Base-by-base conservation (phyloP, 2,113 vertebrate genomes). In the Lepidothrix coronata region DNA sequence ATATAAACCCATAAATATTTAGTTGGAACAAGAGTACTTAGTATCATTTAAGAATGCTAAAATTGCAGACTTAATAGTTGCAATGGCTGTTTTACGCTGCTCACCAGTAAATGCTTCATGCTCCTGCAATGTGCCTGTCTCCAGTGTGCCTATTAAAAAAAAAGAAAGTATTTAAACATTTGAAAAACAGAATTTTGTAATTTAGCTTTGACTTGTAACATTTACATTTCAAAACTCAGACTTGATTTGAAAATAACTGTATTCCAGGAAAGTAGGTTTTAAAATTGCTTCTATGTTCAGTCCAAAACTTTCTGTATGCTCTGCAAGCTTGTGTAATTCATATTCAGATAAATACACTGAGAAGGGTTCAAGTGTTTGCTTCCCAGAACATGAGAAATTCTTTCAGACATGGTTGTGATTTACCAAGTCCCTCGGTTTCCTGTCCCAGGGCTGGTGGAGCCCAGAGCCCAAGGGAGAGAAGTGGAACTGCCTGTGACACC, bases 181-280 rank as follows among this genome's bases (percentile, higher is more conserved):
- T 66, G 52, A 83, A 78, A 94, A 81, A 11, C 58, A 72, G 74
- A 87, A 88, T 14, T 85, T 85, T 83, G 44, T 84, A 83, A 88
- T 95, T 90, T 80, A 88, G 35, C 52, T 80, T 39, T 77, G 63
- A 72, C 83, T 70, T 59, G 51, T 71, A 54, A 76, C 22, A 84
- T 72, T 90, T 65, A 41, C 27, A 75, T 93, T 94, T 94, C 49
- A 67, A 75, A 91, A 91, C 21, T 71, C 62, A 63, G 25, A 58
- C 39, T 85, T 96, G 58, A 91, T 94, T 95, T 85, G 70, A 95
- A 97, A 95, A 92, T 85, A 85, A 92, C 31, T 44, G 66, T 89
- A 59, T 71, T 95, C 35, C 71, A 90, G 73, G 46, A 54, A 88
- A 83, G 37, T 14, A 65, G 67, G 25, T 91, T 79, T 83, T 88